These are phyloP conservation scores for Drosophila affinis DNA, from an alignment of 2,888 invertebrate species.

Conservation along the genomic window DNA sequence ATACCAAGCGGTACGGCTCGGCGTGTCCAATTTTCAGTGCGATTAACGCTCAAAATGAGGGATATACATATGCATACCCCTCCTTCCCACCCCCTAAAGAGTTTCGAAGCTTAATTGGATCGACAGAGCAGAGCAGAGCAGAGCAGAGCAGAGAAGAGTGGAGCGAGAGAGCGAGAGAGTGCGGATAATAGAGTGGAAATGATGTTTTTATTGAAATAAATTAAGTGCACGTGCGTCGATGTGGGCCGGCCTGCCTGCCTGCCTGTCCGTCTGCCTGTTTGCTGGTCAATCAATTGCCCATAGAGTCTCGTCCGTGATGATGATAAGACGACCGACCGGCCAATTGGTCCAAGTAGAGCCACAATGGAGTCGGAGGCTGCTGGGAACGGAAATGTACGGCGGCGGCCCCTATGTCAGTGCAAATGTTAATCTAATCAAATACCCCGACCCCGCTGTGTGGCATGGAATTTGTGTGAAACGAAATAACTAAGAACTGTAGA, in stretches of 20 bases:
- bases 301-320: conserved; percentile 1
- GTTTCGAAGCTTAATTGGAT: conserved; percentile 66
- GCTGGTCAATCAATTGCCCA: conserved; percentile 38
- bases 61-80: not conserved
- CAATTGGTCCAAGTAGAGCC: conserved; percentile 35
- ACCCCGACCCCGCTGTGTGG: not conserved
- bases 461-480: not conserved
- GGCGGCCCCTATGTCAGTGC: conserved; percentile 56
- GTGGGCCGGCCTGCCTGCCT: conserved; percentile 54
- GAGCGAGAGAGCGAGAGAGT: conserved; percentile 41
- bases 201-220: conserved; percentile 79
- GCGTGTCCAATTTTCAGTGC: conserved; percentile 65
- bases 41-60: conserved; percentile 61
- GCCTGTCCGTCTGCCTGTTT: too few relatives aligned
- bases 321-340: conserved; percentile 36
- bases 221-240: conserved; percentile 76
- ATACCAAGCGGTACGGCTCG: conserved; percentile 26
- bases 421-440: conserved; percentile 71
- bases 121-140: conserved; percentile 49
- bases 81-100: not conserved
- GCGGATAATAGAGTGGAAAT: conserved; percentile 73
- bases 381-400: conserved; percentile 21
- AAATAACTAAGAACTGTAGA: not conserved
- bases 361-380: conserved; percentile 1
- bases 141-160: not conserved